phyloP scores from a whole-genome alignment of 2,113 vertebrate species.

The Myrmecobius fasciatus region DNA sequence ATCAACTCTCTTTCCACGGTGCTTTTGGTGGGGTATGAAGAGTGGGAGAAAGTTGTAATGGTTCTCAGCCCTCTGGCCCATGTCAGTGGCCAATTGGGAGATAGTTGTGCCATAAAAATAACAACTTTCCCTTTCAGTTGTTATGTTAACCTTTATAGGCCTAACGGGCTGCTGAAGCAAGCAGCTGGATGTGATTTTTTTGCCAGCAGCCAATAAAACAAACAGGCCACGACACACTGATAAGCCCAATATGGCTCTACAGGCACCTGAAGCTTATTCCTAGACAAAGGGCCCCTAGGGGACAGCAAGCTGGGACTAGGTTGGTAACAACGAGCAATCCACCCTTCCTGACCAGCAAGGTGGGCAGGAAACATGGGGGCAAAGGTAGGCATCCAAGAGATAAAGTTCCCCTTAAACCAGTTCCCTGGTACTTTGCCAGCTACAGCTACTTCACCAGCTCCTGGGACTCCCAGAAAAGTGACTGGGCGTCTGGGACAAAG shows the following conservation, averaged over 20 bases:
- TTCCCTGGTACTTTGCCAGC: neutral
- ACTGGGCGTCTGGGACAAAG: neutral
- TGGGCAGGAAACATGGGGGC: constrained; percentile 7
- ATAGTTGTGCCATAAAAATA: constrained; percentile 54
- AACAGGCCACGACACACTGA: constrained; percentile 63
- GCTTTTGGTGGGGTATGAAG: neutral
- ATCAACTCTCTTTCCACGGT: neutral
- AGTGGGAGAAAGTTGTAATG: constrained; percentile 43
- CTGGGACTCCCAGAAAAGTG: constrained; percentile 24
- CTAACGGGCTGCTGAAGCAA: constrained; percentile 64
- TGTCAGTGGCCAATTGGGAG: constrained; percentile 66
- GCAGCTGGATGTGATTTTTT: constrained; percentile 57
- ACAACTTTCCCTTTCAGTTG: constrained; percentile 45
- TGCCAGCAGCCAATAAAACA: constrained; percentile 74
- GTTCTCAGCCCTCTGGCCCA: constrained; percentile 60
- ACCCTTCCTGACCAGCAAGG: neutral
- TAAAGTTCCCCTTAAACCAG: constrained; percentile 32
- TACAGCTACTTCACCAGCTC: neutral
- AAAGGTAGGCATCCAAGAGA: neutral
- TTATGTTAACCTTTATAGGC: constrained; percentile 62
- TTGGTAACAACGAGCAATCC: constrained; percentile 20
- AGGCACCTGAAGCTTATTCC: constrained; percentile 37
- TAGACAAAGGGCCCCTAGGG: neutral
- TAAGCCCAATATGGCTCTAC: constrained; percentile 51
- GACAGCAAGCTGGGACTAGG: neutral